Evolutionary conservation across 2,797 vertebrate species (phyloP).

Genomic region (Hylomyscus alleni): DNA sequence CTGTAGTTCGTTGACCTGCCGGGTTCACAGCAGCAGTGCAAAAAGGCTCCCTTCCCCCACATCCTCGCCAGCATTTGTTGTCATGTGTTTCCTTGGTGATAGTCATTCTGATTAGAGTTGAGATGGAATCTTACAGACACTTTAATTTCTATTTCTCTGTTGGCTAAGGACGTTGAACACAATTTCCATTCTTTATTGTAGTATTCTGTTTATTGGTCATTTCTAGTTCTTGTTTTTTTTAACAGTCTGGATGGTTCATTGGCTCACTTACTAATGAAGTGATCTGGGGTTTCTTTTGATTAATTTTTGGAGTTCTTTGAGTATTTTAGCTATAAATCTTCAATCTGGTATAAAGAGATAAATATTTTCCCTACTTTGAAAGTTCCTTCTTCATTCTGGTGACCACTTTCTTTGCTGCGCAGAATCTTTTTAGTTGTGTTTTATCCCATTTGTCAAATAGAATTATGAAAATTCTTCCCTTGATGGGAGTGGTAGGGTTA

Average conservation of each 20-base stretch:
- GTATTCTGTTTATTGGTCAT: background rate
- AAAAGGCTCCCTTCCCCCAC: background rate
- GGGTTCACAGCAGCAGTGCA: background rate
- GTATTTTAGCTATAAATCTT: background rate
- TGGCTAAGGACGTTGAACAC: background rate
- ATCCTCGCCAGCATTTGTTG: background rate
- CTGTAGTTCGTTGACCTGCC: background rate
- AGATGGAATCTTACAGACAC: background rate
- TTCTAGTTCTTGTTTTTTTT: background rate
- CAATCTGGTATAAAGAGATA: background rate
- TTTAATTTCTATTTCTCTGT: background rate
- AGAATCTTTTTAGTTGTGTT: background rate
- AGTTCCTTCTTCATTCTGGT: background rate
- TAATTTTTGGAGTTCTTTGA: background rate
- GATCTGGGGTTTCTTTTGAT: background rate
- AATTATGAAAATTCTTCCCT: background rate
- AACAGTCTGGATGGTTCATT: background rate
- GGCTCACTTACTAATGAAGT: background rate
- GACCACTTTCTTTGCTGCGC: background rate
- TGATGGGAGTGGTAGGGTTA: slow-evolving; percentile 6
- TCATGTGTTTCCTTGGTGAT: background rate
- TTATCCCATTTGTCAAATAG: background rate
- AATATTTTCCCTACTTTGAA: background rate
- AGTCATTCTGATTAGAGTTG: background rate
- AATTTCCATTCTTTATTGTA: background rate